phyloP scores from a whole-genome alignment of 2,797 vertebrate genomes.

The Chrysolophus pictus region DNA sequence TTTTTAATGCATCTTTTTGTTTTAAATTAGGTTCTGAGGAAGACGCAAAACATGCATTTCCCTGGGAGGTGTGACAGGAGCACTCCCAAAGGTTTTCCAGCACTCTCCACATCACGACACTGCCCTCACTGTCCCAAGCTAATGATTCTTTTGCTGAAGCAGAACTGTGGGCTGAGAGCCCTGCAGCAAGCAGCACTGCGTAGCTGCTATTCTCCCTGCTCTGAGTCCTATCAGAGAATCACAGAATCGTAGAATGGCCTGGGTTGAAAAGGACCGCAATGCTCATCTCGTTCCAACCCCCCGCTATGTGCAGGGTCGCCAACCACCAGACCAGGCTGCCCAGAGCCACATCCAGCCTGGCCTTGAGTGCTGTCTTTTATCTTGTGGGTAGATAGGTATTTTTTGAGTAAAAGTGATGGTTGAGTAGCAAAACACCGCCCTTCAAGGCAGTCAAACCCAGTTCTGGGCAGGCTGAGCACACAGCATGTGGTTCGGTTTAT shows the following conservation, averaged over 20 bases:
- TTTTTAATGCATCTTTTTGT: not conserved
- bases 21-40: slow-evolving; percentile 4
- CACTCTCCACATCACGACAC: not conserved
- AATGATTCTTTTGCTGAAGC: not conserved
- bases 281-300: too few species aligned
- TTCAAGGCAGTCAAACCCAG: not conserved
- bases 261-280: too few species aligned
- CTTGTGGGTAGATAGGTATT: too few species aligned
- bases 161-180: not conserved
- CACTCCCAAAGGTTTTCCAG: not conserved
- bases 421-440: not conserved
- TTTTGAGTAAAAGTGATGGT: not conserved
- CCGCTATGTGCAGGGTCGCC: too few species aligned
- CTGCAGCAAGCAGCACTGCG: accelerated
- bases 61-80: not conserved
- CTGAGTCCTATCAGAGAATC: not conserved
- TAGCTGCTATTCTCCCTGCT: accelerated
- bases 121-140: not conserved
- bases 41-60: not conserved
- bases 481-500: not conserved
- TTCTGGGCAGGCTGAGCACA: not conserved
- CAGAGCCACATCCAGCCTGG: too few species aligned
- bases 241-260: too few species aligned
- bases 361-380: too few species aligned
- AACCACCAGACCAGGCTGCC: too few species aligned